Conservation (phyloP, 2,113 vertebrate species). For the Pterophyllum scalare region DNA sequence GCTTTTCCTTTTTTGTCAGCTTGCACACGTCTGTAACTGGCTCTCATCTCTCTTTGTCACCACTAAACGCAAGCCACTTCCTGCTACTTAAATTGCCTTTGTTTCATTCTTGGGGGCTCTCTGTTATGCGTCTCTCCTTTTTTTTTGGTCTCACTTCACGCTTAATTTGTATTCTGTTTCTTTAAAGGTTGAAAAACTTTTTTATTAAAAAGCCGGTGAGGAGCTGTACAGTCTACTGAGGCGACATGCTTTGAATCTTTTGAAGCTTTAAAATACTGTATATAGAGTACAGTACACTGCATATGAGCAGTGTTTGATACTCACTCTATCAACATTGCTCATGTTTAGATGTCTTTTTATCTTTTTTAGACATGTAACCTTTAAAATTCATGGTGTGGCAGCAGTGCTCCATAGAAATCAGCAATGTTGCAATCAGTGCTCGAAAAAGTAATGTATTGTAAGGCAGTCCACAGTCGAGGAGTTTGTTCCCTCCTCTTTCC, state of each 20-base stretch:
- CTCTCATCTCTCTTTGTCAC: conserved; percentile 54
- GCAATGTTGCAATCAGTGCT: too few species aligned
- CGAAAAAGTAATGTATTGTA: too few species aligned
- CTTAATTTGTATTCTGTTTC: conserved; percentile 24
- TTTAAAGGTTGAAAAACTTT: conserved; percentile 1
- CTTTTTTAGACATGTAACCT: neutral
- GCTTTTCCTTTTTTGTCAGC: conserved; percentile 50
- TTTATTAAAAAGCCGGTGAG: neutral
- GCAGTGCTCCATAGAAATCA: neutral
- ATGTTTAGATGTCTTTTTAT: neutral
- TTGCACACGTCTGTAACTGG: conserved; percentile 25
- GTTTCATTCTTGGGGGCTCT: conserved; percentile 34
- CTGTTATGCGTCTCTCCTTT: conserved; percentile 25
- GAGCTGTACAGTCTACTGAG: neutral
- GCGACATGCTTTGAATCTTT: conserved; percentile 14
- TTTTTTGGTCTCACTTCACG: conserved; percentile 25
- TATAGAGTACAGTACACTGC: neutral
- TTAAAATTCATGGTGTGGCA: neutral
- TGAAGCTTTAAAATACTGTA: neutral
- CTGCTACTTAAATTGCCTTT: conserved; percentile 34
- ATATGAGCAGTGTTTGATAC: neutral
- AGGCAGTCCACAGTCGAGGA: too few species aligned
- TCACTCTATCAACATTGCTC: neutral
- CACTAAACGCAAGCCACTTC: conserved; percentile 31
- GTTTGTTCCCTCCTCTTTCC: too few species aligned